Evolutionary conservation across 35 echinoderm and acorn worm genomes (phyloP), one percentile per base, ranked within the genome.

Genomic region (Ophioderma brevispina): DNA sequence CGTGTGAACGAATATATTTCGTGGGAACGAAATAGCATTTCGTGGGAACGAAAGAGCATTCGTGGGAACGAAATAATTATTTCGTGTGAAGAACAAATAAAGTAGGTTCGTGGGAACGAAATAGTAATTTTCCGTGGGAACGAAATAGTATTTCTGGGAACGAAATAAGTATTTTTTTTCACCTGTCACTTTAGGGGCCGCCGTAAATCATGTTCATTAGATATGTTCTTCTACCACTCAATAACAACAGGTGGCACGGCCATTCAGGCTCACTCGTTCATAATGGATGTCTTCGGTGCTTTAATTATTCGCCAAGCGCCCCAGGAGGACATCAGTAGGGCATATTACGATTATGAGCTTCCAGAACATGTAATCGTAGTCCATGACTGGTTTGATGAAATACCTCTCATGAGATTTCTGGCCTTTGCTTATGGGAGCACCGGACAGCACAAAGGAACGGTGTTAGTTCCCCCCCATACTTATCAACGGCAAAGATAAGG

Each of bases 221-320:
- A n/a, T n/a, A n/a, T n/a, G n/a, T n/a, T n/a, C n/a, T n/a, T n/a
- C n/a, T n/a, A n/a, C n/a, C n/a, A n/a, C n/a, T n/a, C n/a, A n/a
- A n/a, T n/a, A n/a, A n/a, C n/a, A n/a, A 77, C 31, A 76, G 85
- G 85, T 92, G 82, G 76, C 90, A 92, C 37, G 79, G 75, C 31
- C 90, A 92, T 39, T 46, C 49, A 13, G 90, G 82, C 23, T n/a
- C n/a, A n/a, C n/a, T n/a, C n/a, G 37, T 50, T 1, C 84, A 92
- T 6, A 83, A 92, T 40, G 90, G 90, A n/a, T 1, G 34, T 92
- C 17, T 85, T 40, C 13, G 90, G 90, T 25, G 38, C 90, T 21
- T 0, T 92, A 31, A 84, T 90, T 33, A 0, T 90, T 28, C 39
- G 17, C 28, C 39, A 80, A 39, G 15, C 79, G 13, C 33, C 50